These are phyloP conservation scores for Lepidurus arcticus DNA, from an alignment of 1,140 invertebrate genomes.

Conservation along the genomic window DNA sequence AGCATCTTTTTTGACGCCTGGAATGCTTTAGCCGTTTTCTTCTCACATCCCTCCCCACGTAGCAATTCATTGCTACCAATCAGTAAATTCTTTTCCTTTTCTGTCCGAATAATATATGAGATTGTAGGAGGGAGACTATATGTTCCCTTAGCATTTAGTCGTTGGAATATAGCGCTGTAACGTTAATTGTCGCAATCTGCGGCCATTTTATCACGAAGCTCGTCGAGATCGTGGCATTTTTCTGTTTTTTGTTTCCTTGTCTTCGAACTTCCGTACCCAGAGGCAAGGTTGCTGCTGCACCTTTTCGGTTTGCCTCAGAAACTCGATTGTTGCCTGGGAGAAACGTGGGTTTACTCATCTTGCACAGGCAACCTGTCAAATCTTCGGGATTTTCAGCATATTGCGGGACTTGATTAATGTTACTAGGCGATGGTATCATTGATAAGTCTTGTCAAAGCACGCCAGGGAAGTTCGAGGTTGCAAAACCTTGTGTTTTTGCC, in stretches of 20 bases:
- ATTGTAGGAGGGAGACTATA: not conserved
- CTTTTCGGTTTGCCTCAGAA: not conserved
- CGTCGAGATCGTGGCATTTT: constrained; percentile 1
- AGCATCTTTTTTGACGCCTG: too few relatives aligned
- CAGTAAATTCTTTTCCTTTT: too few relatives aligned
- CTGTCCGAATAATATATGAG: too few relatives aligned
- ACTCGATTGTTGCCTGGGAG: not conserved
- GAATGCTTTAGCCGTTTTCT: too few relatives aligned
- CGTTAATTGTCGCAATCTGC: not conserved
- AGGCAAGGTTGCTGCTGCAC: constrained; percentile 17
- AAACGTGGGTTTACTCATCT: not conserved
- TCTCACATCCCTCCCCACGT: too few relatives aligned
- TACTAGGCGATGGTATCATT: not conserved
- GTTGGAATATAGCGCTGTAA: not conserved
- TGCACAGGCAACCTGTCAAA: not conserved
- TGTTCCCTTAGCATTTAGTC: not conserved
- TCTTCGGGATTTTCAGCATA: not conserved
- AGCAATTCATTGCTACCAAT: too few relatives aligned
- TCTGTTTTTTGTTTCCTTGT: not conserved
- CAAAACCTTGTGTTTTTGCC: not conserved
- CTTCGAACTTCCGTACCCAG: not conserved
- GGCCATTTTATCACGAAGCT: not conserved
- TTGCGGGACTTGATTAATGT: not conserved
- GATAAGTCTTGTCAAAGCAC: not conserved
- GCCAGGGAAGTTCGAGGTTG: not conserved